phyloP scores from a whole-genome alignment of 2,113 vertebrate genomes.

The Elaphurus davidianus region DNA sequence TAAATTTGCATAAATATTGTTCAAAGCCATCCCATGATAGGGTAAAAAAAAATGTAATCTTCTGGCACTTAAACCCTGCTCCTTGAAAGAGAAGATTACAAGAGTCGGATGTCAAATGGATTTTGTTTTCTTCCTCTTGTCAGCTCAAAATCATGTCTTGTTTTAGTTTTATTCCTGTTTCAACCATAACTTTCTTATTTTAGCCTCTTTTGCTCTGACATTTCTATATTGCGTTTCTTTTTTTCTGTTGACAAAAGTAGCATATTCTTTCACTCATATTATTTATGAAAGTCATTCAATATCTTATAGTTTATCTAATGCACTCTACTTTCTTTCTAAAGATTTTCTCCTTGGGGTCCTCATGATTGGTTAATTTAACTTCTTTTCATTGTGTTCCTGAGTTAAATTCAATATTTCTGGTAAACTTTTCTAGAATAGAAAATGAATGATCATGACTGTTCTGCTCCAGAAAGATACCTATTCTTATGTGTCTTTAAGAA shows the following conservation, averaged over 20 bases:
- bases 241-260: background rate
- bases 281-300: background rate
- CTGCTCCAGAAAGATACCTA: background rate
- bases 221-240: background rate
- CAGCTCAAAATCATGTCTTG: background rate
- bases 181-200: background rate
- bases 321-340: background rate
- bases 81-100: background rate
- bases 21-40: background rate
- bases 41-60: background rate
- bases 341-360: background rate
- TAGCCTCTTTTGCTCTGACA: background rate
- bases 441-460: background rate
- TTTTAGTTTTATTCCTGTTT: background rate
- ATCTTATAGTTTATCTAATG: background rate
- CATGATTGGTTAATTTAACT: background rate
- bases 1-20: background rate
- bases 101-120: background rate
- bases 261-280: background rate
- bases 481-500: background rate
- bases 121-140: background rate
- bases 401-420: background rate
- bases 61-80: background rate
- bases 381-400: background rate
- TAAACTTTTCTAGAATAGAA: background rate